Evolutionary conservation across 2,113 vertebrate genomes (phyloP).

Genomic region (Phrynosoma platyrhinos): DNA sequence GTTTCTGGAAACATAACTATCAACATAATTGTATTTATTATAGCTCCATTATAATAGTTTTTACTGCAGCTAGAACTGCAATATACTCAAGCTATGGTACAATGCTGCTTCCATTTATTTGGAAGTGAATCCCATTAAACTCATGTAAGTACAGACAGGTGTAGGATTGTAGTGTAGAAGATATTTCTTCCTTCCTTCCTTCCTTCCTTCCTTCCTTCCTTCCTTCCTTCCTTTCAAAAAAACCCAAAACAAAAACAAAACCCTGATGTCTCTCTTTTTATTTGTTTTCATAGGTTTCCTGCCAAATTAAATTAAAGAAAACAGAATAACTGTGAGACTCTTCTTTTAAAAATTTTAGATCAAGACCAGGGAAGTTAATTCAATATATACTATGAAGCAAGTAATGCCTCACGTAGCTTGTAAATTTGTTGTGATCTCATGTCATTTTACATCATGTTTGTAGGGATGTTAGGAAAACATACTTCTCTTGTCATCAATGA

Average conservation of each 20-base stretch:
- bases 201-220: too few relatives aligned
- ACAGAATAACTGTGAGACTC: slow-evolving; percentile 15
- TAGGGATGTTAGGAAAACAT: neutral
- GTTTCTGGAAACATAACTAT: slow-evolving; percentile 38
- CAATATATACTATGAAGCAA: slow-evolving; percentile 33
- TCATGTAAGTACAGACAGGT: neutral
- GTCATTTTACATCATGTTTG: slow-evolving; percentile 50
- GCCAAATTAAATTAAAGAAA: slow-evolving; percentile 58
- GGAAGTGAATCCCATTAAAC: neutral
- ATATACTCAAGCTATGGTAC: neutral
- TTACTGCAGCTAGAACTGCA: neutral
- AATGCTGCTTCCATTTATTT: neutral
- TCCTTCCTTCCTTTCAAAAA: too few relatives aligned
- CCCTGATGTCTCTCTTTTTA: slow-evolving; percentile 45
- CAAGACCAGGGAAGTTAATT: slow-evolving; percentile 32
- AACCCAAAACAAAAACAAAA: slow-evolving; percentile 24
- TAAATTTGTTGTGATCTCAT: slow-evolving; percentile 33
- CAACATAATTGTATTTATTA: slow-evolving; percentile 45
- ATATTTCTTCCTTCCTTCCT: neutral
- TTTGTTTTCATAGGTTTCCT: slow-evolving; percentile 38
- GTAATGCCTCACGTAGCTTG: neutral
- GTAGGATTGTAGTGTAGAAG: neutral
- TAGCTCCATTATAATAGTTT: slow-evolving; percentile 26
- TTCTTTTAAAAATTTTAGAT: slow-evolving; percentile 37
- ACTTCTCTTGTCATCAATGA: neutral